Conservation (phyloP, 2,797 vertebrate species). For the Cossypha dichroa region DNA sequence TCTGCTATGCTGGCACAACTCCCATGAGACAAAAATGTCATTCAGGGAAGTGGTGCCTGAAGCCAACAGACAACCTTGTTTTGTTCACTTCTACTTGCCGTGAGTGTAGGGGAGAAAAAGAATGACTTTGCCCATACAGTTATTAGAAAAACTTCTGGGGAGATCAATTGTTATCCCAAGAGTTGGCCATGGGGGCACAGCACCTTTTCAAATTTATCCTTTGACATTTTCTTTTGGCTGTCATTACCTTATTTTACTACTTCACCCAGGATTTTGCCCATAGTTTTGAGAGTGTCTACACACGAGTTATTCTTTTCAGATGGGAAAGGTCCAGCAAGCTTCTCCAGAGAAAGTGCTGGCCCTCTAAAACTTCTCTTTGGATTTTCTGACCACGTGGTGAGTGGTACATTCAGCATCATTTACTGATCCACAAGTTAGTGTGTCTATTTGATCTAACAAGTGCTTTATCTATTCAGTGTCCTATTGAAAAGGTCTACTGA, state of each 20-base stretch:
- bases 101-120: not conserved
- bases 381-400: not conserved
- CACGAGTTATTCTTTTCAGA: not conserved
- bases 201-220: not conserved
- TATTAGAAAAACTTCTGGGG: not conserved
- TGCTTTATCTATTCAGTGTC: not conserved
- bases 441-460: not conserved
- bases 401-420: not conserved
- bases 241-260: not conserved
- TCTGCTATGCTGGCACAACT: not conserved
- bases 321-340: not conserved
- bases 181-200: not conserved
- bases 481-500: not conserved
- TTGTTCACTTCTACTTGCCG: not conserved
- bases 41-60: not conserved
- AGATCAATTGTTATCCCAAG: not conserved
- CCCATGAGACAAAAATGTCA: not conserved
- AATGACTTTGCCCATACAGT: not conserved
- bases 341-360: not conserved
- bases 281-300: not conserved
- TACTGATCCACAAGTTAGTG: not conserved
- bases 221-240: not conserved
- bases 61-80: not conserved
- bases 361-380: not conserved
- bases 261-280: not conserved